These are phyloP conservation scores for Saimiri boliviensis DNA, from an alignment of 2,113 vertebrate species.

Conservation along the genomic window DNA sequence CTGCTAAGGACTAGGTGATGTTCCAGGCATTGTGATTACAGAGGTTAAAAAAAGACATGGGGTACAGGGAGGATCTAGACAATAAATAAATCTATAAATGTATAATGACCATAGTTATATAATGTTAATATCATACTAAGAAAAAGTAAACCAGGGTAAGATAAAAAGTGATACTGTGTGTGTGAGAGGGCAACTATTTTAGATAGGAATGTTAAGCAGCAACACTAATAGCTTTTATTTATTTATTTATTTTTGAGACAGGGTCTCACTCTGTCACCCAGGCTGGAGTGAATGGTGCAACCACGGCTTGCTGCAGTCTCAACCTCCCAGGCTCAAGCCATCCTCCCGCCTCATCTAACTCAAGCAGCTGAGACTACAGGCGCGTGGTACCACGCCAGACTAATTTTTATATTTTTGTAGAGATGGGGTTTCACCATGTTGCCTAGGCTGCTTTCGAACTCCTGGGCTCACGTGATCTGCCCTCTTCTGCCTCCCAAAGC, in stretches of 20 bases:
- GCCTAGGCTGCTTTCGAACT: neutral
- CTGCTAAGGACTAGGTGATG: neutral
- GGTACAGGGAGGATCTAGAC: neutral
- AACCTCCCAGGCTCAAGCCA: no score
- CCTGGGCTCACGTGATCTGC: neutral
- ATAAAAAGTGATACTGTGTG: neutral
- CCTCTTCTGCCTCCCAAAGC: neutral
- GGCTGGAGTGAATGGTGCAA: no score
- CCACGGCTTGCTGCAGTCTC: no score
- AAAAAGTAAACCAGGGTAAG: constrained; percentile 10
- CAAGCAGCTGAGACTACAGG: no score
- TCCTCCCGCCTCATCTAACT: no score
- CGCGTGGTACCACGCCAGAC: no score
- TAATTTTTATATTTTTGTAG: neutral
- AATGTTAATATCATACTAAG: neutral
- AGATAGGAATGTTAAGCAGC: neutral
- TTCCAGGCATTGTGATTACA: neutral
- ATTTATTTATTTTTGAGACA: neutral
- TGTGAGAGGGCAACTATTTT: neutral
- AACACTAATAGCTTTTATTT: constrained; percentile 26
- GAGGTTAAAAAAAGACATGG: neutral
- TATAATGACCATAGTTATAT: neutral
- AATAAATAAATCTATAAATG: neutral
- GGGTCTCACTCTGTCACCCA: no score
- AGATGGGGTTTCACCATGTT: neutral